Evolutionary conservation across 2,888 invertebrate genomes (phyloP).

Genomic region (Rhyacophila evoluta): DNA sequence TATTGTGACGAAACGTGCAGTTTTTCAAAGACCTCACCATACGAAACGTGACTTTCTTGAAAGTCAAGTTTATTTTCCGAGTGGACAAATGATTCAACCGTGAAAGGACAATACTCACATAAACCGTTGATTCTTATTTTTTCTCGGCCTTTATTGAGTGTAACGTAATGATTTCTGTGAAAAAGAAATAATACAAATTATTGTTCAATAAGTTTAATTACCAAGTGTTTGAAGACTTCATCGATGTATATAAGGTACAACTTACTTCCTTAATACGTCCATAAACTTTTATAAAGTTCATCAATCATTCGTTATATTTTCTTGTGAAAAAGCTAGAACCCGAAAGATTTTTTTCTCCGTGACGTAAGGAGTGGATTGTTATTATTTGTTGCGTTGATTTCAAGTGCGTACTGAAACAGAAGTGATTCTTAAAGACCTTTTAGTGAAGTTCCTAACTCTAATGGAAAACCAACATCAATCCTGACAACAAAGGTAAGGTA

Average conservation of each 20-base stretch:
- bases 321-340: too few relatives aligned
- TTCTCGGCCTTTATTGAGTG: not conserved
- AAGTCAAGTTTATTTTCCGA: not conserved
- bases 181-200: not conserved
- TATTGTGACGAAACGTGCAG: not conserved
- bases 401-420: too few relatives aligned
- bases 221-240: not conserved
- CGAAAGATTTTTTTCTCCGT: too few relatives aligned
- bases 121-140: not conserved
- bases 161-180: not conserved
- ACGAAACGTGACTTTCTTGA: conserved; percentile 4
- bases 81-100: not conserved
- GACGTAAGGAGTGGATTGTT: too few relatives aligned
- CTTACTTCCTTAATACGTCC: too few relatives aligned
- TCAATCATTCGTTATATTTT: too few relatives aligned
- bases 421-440: not conserved
- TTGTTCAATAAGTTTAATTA: not conserved
- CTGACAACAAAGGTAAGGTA: not conserved
- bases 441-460: not conserved
- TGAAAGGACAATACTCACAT: not conserved
- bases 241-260: too few relatives aligned
- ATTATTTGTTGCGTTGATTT: too few relatives aligned
- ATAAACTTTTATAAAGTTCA: too few relatives aligned
- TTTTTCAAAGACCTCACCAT: conserved; percentile 9
- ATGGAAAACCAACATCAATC: not conserved